Base-by-base conservation (phyloP, 2,888 invertebrate genomes). In the Zeuzera pyrina region DNA sequence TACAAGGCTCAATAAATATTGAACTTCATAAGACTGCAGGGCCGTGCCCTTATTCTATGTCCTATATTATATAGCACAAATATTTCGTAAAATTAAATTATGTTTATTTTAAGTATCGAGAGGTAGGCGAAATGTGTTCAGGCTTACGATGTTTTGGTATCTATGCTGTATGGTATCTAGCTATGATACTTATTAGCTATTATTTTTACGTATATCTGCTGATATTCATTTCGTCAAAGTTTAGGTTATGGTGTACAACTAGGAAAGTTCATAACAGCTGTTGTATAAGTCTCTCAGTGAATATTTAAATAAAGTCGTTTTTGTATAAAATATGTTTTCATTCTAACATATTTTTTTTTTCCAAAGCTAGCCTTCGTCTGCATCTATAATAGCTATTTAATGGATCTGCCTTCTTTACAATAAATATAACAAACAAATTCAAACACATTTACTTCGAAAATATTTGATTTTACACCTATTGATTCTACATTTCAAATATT, bases 1-100 rank as follows among this genome's bases (percentile, higher is more conserved):
- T 93, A 93, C 87, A 91, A 91, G 61, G 77, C 83, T 46, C 85
- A 87, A 57, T 87, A 88, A 83, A 50, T 33, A 27, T 30, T 36
- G 39, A 36, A 24, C 33, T 15, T 33, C 23, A 36, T 12, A 71
- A 78, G 76, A 76, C 77, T 78, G 77, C 56, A 30, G 60, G 72
- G 57, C 67, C 29, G 42, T 38, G 15, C 58, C 54, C 58, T 53
- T 42, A 35, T 38, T 49, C 41, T 51, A 39, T 54, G n/a, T n/a
- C 58, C 57, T 61, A 59, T 49, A 47, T 46, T 50, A 45, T 57
- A 49, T 65, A 70, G 62, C 71, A 68, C 68, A 67, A 68, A 63
- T 74, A 64, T 59, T 49, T 44, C 44, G 11, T 47, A 59, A 51
- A 52, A 49, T 47, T 62, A 69, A 71, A 64, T 68, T 73, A 72